These are phyloP conservation scores for Goniozus legneri DNA, from an alignment of 1,140 invertebrate genomes.

Conservation along the genomic window DNA sequence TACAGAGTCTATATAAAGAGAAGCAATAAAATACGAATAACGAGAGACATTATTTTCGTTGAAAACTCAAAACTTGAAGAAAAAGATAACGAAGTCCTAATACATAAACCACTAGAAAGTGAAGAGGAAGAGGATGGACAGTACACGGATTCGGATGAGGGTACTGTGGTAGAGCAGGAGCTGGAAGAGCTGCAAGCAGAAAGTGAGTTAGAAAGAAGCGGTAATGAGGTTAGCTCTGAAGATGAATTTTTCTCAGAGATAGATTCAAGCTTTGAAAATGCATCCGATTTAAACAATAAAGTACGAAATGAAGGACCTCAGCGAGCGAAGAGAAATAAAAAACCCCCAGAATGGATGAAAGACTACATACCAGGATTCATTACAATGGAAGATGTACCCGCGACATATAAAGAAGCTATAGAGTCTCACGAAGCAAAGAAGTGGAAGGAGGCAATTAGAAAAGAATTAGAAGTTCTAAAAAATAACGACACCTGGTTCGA, in stretches of 20 bases:
- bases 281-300: neutral
- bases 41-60: neutral
- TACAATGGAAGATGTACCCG: constrained; percentile 2
- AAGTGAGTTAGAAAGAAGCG: neutral
- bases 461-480: constrained; percentile 28
- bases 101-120: neutral
- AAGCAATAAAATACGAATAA: neutral
- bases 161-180: neutral
- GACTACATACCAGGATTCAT: neutral
- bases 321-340: too few relatives aligned
- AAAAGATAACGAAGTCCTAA: too few relatives aligned
- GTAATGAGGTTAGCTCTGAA: neutral
- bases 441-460: constrained; percentile 35
- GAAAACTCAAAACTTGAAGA: neutral
- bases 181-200: neutral
- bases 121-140: constrained; percentile 2
- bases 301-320: neutral
- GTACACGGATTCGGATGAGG: neutral
- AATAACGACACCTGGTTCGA: constrained; percentile 37
- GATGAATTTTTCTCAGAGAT: neutral
- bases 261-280: neutral
- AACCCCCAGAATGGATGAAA: neutral
- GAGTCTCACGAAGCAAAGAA: constrained; percentile 17
- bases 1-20: constrained; percentile 2
- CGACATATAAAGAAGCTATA: neutral